Evolutionary conservation across 2,888 invertebrate species (phyloP).

Genomic region (Dione juno): DNA sequence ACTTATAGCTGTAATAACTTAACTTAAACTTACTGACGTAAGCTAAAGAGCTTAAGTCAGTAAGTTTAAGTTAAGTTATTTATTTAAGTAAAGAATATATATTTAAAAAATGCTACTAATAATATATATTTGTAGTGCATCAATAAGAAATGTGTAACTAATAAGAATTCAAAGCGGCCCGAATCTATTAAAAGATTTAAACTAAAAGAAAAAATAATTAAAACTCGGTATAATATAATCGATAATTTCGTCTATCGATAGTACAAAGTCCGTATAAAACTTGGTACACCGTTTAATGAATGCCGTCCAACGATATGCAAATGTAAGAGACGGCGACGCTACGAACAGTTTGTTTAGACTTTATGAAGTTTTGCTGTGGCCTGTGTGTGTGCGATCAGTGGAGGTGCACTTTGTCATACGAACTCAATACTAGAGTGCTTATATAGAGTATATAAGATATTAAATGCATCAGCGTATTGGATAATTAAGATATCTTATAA

Average conservation of each 20-base stretch:
- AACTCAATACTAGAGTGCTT: neutral
- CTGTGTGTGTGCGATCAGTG: neutral
- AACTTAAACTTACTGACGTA: too few relatives aligned
- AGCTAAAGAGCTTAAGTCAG: too few relatives aligned
- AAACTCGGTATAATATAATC: neutral
- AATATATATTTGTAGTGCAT: too few relatives aligned
- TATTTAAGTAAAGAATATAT: too few relatives aligned
- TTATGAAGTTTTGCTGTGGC: conserved; percentile 17
- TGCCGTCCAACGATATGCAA: conserved; percentile 19
- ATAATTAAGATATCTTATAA: too few relatives aligned
- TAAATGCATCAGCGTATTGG: too few relatives aligned
- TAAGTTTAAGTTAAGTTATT: too few relatives aligned
- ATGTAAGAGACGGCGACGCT: conserved; percentile 10
- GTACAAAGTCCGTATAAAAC: conserved; percentile 2
- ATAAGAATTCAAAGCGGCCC: too few relatives aligned
- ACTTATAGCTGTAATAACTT: too few relatives aligned
- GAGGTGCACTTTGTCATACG: neutral
- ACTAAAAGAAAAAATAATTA: neutral
- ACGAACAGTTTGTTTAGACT: conserved; percentile 17
- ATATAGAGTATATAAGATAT: neutral
- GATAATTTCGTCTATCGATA: conserved; percentile 15
- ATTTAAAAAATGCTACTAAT: too few relatives aligned
- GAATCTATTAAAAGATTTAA: neutral
- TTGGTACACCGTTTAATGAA: conserved; percentile 17
- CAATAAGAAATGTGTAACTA: too few relatives aligned